A percentile compares a stretch with the other conserved stretches of the same genome.
These are phyloP conservation scores for Dioctria linearis DNA, from an alignment of 2,888 invertebrate genomes.

Conservation along the genomic window DNA sequence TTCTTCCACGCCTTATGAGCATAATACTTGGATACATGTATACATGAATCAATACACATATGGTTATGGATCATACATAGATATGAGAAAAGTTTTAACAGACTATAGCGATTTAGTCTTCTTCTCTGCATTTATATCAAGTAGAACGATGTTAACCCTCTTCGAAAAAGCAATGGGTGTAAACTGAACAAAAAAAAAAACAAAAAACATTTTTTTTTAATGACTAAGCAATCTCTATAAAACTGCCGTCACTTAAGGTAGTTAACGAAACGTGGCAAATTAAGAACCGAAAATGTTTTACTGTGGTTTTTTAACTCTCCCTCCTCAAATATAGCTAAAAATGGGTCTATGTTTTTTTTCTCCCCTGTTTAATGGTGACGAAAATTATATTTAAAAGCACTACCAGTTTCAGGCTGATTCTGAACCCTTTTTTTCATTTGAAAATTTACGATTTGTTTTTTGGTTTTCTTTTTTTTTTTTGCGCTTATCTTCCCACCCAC, in stretches of 20 bases:
- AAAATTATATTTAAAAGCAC: slow-evolving; percentile 2
- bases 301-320: not conserved
- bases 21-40: slow-evolving; percentile 7
- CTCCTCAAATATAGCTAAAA: not conserved
- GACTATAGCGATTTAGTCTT: not conserved
- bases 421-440: not conserved
- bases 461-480: not conserved
- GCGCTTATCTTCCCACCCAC: not conserved
- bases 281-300: slow-evolving; percentile 8
- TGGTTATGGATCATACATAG: too few species aligned
- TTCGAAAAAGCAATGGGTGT: not conserved
- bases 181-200: not conserved
- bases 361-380: not conserved
- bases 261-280: slow-evolving; percentile 49
- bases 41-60: too few species aligned
- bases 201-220: not conserved
- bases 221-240: slow-evolving; percentile 33
- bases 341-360: not conserved
- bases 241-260: slow-evolving; percentile 39
- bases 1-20: slow-evolving; percentile 16
- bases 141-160: not conserved
- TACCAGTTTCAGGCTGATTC: not conserved
- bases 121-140: too few species aligned
- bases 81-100: slow-evolving; percentile 21
- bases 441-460: not conserved